Evolutionary conservation across 2,797 vertebrate genomes (phyloP).

Genomic region (Denticeps clupeoides): DNA sequence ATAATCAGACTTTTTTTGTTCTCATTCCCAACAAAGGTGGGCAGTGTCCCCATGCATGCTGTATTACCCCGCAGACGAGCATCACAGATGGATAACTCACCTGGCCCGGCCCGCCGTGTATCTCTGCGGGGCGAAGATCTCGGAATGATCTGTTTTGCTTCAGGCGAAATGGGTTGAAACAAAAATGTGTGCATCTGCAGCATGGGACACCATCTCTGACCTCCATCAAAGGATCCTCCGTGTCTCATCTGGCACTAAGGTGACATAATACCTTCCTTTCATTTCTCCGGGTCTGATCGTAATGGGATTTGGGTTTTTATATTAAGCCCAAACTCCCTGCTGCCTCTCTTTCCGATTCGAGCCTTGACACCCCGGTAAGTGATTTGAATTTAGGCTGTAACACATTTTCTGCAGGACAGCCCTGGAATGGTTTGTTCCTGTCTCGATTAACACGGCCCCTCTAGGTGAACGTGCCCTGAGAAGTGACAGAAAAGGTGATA

Average conservation of each 20-base stretch:
- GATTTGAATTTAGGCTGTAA: constrained; percentile 62
- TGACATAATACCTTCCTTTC: constrained; percentile 53
- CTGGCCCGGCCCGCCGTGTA: constrained; percentile 50
- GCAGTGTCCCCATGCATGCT: constrained; percentile 70
- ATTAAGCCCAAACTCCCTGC: constrained; percentile 48
- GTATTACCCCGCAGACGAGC: constrained; percentile 65
- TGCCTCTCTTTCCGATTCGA: constrained; percentile 22
- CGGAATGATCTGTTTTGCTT: constrained; percentile 70
- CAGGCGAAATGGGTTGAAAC: constrained; percentile 55
- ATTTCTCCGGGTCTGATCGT: constrained; percentile 59
- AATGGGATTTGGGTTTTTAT: constrained; percentile 70
- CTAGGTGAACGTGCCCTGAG: constrained; percentile 48
- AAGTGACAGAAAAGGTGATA: constrained; percentile 52
- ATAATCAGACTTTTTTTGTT: constrained; percentile 43
- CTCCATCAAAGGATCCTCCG: constrained; percentile 62
- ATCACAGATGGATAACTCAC: constrained; percentile 61
- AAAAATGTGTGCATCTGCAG: constrained; percentile 36
- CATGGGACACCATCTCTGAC: constrained; percentile 60
- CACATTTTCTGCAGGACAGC: constrained; percentile 43
- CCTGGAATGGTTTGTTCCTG: constrained; percentile 27
- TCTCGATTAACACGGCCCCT: constrained; percentile 46
- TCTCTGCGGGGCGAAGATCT: constrained; percentile 55
- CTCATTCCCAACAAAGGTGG: constrained; percentile 45
- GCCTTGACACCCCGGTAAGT: constrained; percentile 49
- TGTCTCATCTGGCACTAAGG: constrained; percentile 44